Evolutionary conservation across 64 coral and sea anemone species (phyloP).

Genomic region (Stylophora pistillata): DNA sequence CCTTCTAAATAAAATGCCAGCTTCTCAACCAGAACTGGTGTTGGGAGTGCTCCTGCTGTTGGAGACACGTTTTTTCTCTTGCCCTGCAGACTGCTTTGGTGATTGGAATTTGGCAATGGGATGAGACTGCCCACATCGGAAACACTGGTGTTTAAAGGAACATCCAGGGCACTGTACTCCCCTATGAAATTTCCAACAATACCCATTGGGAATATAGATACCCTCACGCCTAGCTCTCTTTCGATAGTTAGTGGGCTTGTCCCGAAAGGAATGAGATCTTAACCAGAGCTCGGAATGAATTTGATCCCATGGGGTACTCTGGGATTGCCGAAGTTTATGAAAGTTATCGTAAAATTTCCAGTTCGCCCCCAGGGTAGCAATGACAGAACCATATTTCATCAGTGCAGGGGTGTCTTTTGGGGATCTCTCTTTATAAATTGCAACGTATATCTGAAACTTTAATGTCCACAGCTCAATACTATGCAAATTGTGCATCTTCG

Average conservation of each 20-base stretch:
- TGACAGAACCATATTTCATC: constrained; percentile 56
- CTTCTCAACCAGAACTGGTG: constrained; percentile 29
- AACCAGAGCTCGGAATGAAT: not conserved
- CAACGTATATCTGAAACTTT: constrained; percentile 52
- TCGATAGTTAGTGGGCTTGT: not conserved
- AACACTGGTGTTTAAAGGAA: constrained; percentile 20
- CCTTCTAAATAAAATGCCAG: constrained; percentile 27
- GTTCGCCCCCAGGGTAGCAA: constrained; percentile 41
- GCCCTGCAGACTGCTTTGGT: not conserved
- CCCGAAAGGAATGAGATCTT: not conserved
- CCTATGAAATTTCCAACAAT: constrained; percentile 15
- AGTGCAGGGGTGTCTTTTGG: constrained; percentile 18
- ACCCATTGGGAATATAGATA: constrained; percentile 20
- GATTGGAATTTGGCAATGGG: not conserved
- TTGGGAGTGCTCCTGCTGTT: constrained; percentile 19
- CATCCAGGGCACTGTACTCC: constrained; percentile 1
- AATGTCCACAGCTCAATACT: constrained; percentile 42
- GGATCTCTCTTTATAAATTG: constrained; percentile 28
- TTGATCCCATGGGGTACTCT: too few relatives aligned
- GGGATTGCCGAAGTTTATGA: constrained; percentile 14
- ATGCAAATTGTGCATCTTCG: not conserved
- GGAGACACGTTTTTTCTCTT: not conserved
- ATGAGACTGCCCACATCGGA: not conserved
- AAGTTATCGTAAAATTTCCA: constrained; percentile 65
- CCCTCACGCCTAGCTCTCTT: too few relatives aligned